Conservation (phyloP, 2,113 vertebrate species). For the Stigmatopora argus region DNA sequence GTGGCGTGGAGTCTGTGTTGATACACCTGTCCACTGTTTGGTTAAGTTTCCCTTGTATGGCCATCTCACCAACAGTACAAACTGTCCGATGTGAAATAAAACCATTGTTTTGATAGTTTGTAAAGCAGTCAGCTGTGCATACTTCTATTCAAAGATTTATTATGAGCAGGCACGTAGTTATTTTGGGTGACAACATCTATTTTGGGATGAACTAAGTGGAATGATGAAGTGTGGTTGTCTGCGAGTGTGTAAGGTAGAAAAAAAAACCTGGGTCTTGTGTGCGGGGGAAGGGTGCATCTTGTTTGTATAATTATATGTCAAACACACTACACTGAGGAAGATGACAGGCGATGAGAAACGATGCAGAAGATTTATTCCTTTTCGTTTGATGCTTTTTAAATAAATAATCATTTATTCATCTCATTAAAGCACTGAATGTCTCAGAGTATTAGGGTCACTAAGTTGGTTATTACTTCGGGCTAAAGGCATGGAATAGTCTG, state of each 20-base stretch:
- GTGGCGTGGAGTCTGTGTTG: conserved; percentile 8
- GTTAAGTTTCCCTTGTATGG: conserved; percentile 24
- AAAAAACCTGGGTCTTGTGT: conserved; percentile 1
- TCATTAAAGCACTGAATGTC: not conserved
- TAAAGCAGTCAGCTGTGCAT: not conserved
- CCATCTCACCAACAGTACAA: conserved; percentile 3
- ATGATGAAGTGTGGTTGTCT: conserved; percentile 8
- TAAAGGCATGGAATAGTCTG: no score
- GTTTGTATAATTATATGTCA: conserved; percentile 16
- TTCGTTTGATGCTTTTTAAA: not conserved
- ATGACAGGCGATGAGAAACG: conserved; percentile 9
- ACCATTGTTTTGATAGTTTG: not conserved
- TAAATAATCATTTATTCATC: not conserved
- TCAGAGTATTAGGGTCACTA: no score
- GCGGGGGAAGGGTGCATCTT: conserved; percentile 6
- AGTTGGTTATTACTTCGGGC: no score
- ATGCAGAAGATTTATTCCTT: not conserved
- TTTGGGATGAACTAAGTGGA: conserved; percentile 15
- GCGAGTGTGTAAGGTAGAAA: conserved; percentile 12
- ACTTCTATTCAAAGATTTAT: conserved; percentile 24
- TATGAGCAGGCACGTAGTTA: not conserved
- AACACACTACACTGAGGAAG: conserved; percentile 18
- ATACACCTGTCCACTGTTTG: conserved; percentile 45
- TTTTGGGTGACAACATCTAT: conserved; percentile 37
- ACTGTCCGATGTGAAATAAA: conserved; percentile 14